A percentile compares a stretch with the other conserved stretches of the same genome.
Conservation (phyloP, 2,888 invertebrate genomes). For the Crocallis elinguaria region DNA sequence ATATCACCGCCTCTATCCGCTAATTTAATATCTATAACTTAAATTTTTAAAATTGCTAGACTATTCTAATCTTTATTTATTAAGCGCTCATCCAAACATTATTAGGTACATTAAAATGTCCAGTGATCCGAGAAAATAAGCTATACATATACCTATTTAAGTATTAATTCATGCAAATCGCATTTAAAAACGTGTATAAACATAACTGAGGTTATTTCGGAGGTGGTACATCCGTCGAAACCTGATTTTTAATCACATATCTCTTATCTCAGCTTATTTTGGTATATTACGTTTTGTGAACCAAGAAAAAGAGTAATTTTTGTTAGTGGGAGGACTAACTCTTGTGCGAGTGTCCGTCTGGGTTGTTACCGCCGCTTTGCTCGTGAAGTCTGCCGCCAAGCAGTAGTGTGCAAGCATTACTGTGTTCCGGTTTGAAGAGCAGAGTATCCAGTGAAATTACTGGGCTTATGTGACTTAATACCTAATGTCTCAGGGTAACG, state of each 20-base stretch:
- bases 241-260: constrained; percentile 18
- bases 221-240: constrained; percentile 16
- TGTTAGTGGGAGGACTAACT: too few species aligned
- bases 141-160: neutral
- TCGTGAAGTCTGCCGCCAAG: too few species aligned
- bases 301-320: too few species aligned
- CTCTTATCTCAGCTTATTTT: too few species aligned
- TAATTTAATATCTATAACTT: neutral
- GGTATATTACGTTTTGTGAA: too few species aligned
- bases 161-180: constrained; percentile 11
- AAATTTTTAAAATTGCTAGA: neutral
- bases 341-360: too few species aligned
- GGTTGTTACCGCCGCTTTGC: too few species aligned
- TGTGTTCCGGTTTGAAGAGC: too few species aligned
- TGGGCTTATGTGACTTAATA: too few species aligned
- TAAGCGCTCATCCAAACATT: neutral
- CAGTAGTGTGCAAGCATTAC: too few species aligned
- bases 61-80: constrained; percentile 3
- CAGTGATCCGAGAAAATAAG: neutral
- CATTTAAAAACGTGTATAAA: neutral
- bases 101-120: neutral
- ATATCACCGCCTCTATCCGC: neutral
- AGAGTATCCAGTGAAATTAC: too few species aligned
- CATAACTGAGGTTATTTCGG: neutral
- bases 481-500: too few species aligned